phyloP scores from a whole-genome alignment of 2,113 vertebrate species.

The Mustelus asterias region DNA sequence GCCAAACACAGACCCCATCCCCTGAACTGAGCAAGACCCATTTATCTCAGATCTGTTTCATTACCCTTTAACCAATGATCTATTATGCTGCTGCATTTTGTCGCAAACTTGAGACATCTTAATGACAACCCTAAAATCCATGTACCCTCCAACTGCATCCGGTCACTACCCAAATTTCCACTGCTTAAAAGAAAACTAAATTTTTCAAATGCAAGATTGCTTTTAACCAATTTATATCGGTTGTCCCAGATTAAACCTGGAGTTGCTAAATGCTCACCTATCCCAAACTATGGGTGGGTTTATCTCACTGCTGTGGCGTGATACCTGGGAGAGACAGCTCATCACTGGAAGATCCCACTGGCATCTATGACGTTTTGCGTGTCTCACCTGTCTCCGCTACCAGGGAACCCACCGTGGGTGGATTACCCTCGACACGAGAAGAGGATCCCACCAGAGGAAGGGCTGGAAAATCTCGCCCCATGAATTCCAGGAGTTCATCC shows the following conservation, averaged over 20 bases:
- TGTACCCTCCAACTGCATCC: neutral
- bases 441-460: no score
- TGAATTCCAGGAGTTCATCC: neutral
- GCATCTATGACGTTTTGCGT: no score
- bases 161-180: neutral
- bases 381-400: no score
- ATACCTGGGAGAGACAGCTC: no score
- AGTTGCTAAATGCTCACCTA: neutral
- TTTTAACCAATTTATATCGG: neutral
- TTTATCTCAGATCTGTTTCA: neutral
- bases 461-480: no score
- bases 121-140: neutral
- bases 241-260: neutral
- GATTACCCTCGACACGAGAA: no score
- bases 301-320: no score
- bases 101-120: neutral
- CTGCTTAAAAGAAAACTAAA: neutral
- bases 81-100: neutral
- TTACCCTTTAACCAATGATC: neutral
- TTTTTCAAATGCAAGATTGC: neutral
- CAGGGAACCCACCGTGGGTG: no score
- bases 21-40: neutral
- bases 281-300: neutral
- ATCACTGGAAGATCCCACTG: no score
- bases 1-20: no score